Percentiles rank a stretch among this genome's conserved stretches.
These are phyloP conservation scores for Anadara kagoshimensis DNA, from an alignment of 1,140 invertebrate genomes.

Conservation along the genomic window DNA sequence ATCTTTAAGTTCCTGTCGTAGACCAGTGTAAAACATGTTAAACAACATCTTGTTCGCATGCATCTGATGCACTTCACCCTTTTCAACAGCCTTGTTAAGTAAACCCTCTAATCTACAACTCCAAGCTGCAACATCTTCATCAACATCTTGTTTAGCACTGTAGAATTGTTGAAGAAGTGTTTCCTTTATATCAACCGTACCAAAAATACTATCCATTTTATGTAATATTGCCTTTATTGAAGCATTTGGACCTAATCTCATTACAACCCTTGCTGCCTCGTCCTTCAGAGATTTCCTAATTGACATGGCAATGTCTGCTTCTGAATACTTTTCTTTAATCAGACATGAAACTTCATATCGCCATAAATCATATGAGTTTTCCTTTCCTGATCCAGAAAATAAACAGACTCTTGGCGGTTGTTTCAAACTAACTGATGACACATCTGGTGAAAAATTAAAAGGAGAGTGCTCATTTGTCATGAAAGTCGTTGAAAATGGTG, in stretches of 20 bases:
- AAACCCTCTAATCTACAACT: too few relatives aligned
- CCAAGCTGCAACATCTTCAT: too few relatives aligned
- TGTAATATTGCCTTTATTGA: conserved; percentile 9
- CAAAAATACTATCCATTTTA: conserved; percentile 36
- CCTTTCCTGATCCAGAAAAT: too few relatives aligned
- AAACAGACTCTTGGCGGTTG: too few relatives aligned
- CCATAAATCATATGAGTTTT: conserved; percentile 14
- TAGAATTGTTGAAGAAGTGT: conserved; percentile 30
- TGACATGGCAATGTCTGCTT: conserved; percentile 1
- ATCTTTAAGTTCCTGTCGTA: too few relatives aligned
- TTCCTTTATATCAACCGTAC: conserved; percentile 18
- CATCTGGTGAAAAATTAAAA: too few relatives aligned
- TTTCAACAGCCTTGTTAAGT: conserved; percentile 14
- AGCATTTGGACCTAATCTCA: conserved; percentile 21
- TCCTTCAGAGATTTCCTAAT: conserved; percentile 7
- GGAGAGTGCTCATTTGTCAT: too few relatives aligned
- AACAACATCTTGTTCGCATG: conserved; percentile 16
- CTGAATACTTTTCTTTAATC: not conserved
- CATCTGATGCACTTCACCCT: not conserved
- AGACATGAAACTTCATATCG: conserved; percentile 14
- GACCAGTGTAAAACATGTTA: conserved; percentile 23
- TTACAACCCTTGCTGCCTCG: conserved; percentile 1
- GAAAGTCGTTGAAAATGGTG: too few relatives aligned
- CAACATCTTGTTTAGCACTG: too few relatives aligned
- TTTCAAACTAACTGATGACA: too few relatives aligned